Base-by-base conservation (phyloP, 2,888 invertebrate species). In the Mechanitis messenoides region DNA sequence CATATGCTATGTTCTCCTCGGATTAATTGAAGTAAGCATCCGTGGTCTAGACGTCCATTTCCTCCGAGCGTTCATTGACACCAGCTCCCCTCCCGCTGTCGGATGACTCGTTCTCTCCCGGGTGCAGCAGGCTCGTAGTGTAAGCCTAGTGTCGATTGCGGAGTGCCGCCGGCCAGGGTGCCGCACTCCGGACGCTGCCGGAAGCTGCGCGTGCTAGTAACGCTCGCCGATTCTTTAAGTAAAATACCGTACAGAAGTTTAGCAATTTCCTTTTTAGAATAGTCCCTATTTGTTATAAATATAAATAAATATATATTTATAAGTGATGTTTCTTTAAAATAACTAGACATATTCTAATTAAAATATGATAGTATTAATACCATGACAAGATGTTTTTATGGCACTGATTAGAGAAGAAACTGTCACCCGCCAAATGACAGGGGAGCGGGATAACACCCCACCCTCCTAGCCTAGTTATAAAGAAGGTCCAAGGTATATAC, bases 21-120 rank as follows among this genome's bases (percentile, higher is more conserved):
- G 55, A 63, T 68, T 65, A 72, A 72, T 79, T 71, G 71, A 76
- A 67, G 60, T 60, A 68, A 72, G 65, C 66, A 61, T 66, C 61
- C 66, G 60, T 68, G 69, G 68, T 78, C 78, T 78, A 80, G 79
- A 80, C 80, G 69, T 72, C 72, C 75, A 75, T 75, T 78, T 79
- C 79, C 80, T 78, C 74, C 71, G 70, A 60, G 70, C 75, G 80
- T 79, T 75, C 79, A 69, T 78, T 80, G 79, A 78, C 80, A 74
- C 70, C 63, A 69, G 58, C 64, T 38, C 33, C 46, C 47, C 62
- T 63, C 63, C 56, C 63, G 56, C 63, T 33, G 20, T 45, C 58
- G 28, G 57, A 56, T 45, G 60, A 46, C 31, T 66, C 60, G 57
- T 61, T 63, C 64, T 61, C 65, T 59, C 63, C 62, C 66, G 67